Evolutionary conservation across 1,140 invertebrate species (phyloP).

Genomic region (Parapsyche elsis): DNA sequence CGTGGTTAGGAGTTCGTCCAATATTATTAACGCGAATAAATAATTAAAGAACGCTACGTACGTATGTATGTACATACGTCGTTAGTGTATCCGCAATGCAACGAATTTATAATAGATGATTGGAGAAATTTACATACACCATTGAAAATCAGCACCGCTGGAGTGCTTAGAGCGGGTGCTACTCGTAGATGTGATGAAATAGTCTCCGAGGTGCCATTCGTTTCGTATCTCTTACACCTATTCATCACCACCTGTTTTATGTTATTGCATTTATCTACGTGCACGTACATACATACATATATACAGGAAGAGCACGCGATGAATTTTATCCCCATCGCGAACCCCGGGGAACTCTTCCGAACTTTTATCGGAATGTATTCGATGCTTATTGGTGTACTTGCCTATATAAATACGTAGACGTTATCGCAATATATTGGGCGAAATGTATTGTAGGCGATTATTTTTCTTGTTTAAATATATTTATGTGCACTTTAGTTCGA

Average conservation of each 20-base stretch:
- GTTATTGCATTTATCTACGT: conserved; percentile 25
- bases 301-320: not conserved
- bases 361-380: conserved; percentile 27
- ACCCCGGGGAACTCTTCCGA: conserved; percentile 11
- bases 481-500: no score
- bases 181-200: conserved; percentile 14
- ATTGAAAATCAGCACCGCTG: not conserved
- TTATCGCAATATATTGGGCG: not conserved
- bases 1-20: no score
- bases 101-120: no score
- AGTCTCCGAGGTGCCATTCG: conserved; percentile 14
- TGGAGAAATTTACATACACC: no score
- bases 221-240: conserved; percentile 12
- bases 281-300: no score
- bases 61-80: no score
- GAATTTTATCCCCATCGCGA: not conserved
- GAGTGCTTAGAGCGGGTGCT: not conserved
- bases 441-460: not conserved
- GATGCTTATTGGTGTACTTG: not conserved
- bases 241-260: conserved; percentile 15
- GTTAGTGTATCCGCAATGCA: no score
- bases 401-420: not conserved
- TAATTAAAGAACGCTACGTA: no score
- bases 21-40: no score
- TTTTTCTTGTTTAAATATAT: not conserved